Percentiles rank a stretch among this genome's conserved stretches.
Conservation (phyloP, 64 coral and sea anemone genomes). For the Montipora sp. region DNA sequence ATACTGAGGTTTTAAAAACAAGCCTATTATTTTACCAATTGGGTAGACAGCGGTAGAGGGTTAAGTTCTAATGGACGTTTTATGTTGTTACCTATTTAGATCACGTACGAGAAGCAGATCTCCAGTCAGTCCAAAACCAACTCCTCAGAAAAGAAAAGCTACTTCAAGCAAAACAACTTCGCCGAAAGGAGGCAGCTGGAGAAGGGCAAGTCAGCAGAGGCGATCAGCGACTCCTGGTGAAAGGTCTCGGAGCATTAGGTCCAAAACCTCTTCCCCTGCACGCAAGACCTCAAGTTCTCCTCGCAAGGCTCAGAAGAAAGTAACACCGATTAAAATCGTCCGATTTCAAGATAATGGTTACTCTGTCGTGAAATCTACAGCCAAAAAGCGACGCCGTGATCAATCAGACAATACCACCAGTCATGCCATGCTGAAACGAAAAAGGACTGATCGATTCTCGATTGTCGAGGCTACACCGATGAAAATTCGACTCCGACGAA, state of each 20-base stretch:
- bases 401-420: background rate
- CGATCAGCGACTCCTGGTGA: background rate
- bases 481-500: conserved; percentile 39
- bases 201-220: background rate
- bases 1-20: background rate
- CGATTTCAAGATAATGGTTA: conserved; percentile 38
- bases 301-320: conserved; percentile 4
- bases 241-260: background rate
- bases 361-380: conserved; percentile 10
- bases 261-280: background rate
- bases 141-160: background rate
- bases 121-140: background rate
- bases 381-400: conserved; percentile 16
- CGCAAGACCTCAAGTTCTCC: background rate
- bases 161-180: background rate
- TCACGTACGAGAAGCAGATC: conserved; percentile 38
- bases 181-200: background rate
- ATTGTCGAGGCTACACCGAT: conserved; percentile 42
- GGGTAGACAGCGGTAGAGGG: background rate
- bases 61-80: background rate
- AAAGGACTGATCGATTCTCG: conserved; percentile 34
- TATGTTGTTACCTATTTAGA: background rate
- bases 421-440: conserved; percentile 7
- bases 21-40: background rate
- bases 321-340: conserved; percentile 29